Evolutionary conservation across 2,113 vertebrate species (phyloP), one percentile per base, ranked within the genome.

Genomic region (Nothocercus julius): DNA sequence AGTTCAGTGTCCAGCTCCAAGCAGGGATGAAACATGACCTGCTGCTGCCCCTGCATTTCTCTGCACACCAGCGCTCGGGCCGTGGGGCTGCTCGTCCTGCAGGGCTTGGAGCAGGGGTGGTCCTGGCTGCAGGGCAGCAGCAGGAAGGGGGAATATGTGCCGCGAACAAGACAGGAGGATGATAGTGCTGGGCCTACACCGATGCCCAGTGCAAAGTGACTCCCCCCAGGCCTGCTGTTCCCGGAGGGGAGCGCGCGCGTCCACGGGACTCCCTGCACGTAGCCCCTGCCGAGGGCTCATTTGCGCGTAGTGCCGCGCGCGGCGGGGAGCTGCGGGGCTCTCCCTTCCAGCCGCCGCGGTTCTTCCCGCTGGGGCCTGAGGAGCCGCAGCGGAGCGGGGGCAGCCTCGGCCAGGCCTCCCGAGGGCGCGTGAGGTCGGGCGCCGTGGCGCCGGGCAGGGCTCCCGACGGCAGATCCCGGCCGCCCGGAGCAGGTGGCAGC

Each of bases 101-200:
- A n/a, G 42, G 72, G 11, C 10, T 36, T 1, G 5, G 1, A 10
- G 4, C 6, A 17, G 27, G 27, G 13, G 7, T 3, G 0, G 54
- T 80, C 30, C 44, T 30, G 8, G 21, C 47, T 15, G 27, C 24
- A 8, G 21, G 22, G 6, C 2, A 63, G 64, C 49, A 70, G 70
- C 2, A 0, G 27, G 0, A n/a, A 11, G 7, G 1, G 6, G 47
- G 21, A 49, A 49, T 49, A 49, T 22, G 47, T 11, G 47, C 21
- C 7, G 49, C 49, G 22, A 19, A 49, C 21, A 24, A 49, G 24
- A 11, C 49, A 49, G 49, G 49, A 49, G 49, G 49, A 22, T 24
- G 21, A 49, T 21, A 11, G 21, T 24, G 21, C 20, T 11, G 16
- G 54, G 28, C 16, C 28, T 30, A 15, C 28, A 56, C 54, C 54